Evolutionary conservation across 2,113 vertebrate genomes (phyloP), one percentile per base, ranked within the genome.

Genomic region (Cynoglossus semilaevis): DNA sequence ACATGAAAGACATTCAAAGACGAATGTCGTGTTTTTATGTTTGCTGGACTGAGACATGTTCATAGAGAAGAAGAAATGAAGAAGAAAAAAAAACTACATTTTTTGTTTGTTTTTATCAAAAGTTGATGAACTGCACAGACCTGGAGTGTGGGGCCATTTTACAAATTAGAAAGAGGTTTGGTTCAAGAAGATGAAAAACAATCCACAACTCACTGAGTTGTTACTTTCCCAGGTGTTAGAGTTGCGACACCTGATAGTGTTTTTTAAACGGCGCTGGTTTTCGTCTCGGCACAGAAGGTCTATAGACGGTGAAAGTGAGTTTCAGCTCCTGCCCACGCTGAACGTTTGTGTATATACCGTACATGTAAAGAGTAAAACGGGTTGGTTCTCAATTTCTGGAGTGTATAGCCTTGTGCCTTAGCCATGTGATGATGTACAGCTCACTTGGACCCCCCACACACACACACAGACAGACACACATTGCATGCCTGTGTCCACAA

Each of bases 371-470:
- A 29, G 56, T 60, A 51, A 62, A 48, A 51, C 63, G 63, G 48
- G 49, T 43, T 56, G 62, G 60, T 15, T 50, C 50, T 48, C 52
- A 40, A 43, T 16, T 18, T 15, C 50, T 8, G 14, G 3, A 46
- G 36, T 53, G 56, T 70, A 56, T 16, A 19, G 47, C 43, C 49
- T 29, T 29, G 22, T 29, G 22, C 22, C 22, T 29, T 29, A 29
- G 53, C 16, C 9, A 22, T 48, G 42, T 83, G 73, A 79, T 67
- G 63, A 69, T 81, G 60, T 75, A 69, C 77, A 79, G 77, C 60
- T 62, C 68, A 65, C 29, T 34, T 9, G 52, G 84, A 75, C 75
- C 83, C 46, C 85, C 72, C 85, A 79, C 81, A 60, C 69, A 65
- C 60, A 55, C 15, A 69, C 46, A 70, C 45, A 63, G 60, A 40